Evolutionary conservation across 2,113 vertebrate genomes (phyloP).

Genomic region (Chiloscyllium plagiosum): DNA sequence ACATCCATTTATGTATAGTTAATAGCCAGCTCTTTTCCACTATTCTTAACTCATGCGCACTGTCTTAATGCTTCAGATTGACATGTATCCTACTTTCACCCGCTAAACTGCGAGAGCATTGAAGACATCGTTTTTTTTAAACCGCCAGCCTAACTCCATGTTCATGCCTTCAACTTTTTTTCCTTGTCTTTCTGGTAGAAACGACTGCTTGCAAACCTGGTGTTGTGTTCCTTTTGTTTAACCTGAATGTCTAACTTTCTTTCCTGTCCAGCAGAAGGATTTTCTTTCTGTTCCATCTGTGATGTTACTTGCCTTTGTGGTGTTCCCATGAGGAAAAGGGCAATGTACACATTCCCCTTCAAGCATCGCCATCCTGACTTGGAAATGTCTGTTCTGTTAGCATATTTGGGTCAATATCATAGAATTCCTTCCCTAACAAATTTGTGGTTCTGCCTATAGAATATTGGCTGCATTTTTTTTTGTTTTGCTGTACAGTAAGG

Average conservation of each 20-base stretch:
- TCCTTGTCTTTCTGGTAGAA: neutral
- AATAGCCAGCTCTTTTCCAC: neutral
- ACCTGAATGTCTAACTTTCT: neutral
- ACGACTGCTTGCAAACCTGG: neutral
- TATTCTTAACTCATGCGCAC: neutral
- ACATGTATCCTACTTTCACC: neutral
- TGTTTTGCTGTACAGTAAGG: too few species aligned
- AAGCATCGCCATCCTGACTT: too few species aligned
- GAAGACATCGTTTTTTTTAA: neutral
- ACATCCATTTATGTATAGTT: neutral
- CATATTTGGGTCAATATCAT: too few species aligned
- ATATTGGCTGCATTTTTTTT: too few species aligned
- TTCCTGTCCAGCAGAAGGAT: neutral
- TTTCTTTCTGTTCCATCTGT: neutral
- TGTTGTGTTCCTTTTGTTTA: neutral
- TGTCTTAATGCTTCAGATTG: neutral
- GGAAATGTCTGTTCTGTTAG: too few species aligned
- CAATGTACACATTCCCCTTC: too few species aligned
- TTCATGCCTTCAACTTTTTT: neutral
- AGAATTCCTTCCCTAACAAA: too few species aligned
- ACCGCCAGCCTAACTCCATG: neutral
- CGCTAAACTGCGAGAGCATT: neutral
- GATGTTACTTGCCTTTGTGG: too few species aligned
- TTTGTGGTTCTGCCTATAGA: too few species aligned
- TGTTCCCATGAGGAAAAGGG: too few species aligned